Conservation (phyloP, 2,113 vertebrate genomes). For the Azemiops feae region DNA sequence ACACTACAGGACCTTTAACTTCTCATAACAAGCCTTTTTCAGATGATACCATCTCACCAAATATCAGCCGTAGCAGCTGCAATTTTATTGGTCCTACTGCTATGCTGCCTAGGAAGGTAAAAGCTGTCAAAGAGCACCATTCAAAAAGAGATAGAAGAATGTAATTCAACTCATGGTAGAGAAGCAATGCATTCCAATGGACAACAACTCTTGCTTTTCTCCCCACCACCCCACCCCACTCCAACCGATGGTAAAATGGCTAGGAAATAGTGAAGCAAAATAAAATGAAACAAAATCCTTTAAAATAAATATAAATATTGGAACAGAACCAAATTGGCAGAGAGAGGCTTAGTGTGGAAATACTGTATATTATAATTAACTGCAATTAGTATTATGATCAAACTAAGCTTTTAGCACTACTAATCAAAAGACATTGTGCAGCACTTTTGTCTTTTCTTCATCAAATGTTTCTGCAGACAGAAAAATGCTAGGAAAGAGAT, state of each 20-base stretch:
- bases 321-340: conserved; percentile 39
- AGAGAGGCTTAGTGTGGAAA: conserved; percentile 42
- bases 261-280: background rate
- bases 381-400: conserved; percentile 52
- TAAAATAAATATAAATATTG: conserved; percentile 53
- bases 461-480: background rate
- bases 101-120: background rate
- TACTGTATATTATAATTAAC: conserved; percentile 57
- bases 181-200: conserved; percentile 16
- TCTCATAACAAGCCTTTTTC: background rate
- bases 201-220: conserved; percentile 3
- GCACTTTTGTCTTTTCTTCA: background rate
- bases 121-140: background rate
- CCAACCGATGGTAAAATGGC: background rate
- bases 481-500: background rate
- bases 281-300: conserved; percentile 28
- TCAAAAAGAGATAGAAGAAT: background rate
- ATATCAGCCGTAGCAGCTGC: background rate
- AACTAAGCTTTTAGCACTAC: conserved; percentile 4
- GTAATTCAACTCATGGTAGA: background rate
- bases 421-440: background rate
- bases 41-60: background rate
- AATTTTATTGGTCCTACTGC: background rate
- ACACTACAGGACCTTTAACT: background rate
- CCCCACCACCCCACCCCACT: background rate